Evolutionary conservation across 2,113 vertebrate genomes (phyloP).

Genomic region (Riparia riparia): DNA sequence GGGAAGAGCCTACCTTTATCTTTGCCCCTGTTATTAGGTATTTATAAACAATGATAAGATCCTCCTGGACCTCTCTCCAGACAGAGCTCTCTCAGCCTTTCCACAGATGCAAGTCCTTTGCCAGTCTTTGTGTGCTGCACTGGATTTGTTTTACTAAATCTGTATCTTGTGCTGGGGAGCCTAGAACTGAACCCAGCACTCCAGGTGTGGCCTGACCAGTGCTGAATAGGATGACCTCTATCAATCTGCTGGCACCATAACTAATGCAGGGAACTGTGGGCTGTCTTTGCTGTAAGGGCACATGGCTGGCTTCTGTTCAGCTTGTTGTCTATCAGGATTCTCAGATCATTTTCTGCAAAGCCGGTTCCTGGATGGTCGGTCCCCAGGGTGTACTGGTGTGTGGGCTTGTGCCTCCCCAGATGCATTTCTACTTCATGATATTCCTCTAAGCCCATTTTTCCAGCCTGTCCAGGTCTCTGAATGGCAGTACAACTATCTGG

Average conservation of each 20-base stretch:
- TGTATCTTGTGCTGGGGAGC: accelerated
- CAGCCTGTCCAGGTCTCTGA: neutral
- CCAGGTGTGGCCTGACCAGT: neutral
- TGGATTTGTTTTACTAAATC: neutral
- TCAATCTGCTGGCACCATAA: neutral
- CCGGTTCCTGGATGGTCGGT: neutral
- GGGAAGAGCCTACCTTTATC: neutral
- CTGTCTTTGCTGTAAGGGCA: neutral
- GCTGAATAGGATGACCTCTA: neutral
- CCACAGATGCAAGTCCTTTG: neutral
- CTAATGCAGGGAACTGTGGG: neutral
- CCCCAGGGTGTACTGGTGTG: neutral
- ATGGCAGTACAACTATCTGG: neutral
- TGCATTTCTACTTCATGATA: neutral
- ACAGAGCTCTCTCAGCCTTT: neutral
- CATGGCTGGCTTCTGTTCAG: neutral
- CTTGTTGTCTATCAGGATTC: neutral
- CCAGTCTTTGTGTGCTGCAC: neutral
- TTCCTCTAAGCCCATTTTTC: neutral
- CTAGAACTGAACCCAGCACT: neutral
- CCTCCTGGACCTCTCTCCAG: neutral
- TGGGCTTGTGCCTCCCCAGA: neutral
- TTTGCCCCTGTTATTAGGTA: neutral
- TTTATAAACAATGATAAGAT: neutral
- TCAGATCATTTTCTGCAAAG: neutral